phyloP scores from a whole-genome alignment of 2,888 invertebrate genomes.

The Phortica okadai region DNA sequence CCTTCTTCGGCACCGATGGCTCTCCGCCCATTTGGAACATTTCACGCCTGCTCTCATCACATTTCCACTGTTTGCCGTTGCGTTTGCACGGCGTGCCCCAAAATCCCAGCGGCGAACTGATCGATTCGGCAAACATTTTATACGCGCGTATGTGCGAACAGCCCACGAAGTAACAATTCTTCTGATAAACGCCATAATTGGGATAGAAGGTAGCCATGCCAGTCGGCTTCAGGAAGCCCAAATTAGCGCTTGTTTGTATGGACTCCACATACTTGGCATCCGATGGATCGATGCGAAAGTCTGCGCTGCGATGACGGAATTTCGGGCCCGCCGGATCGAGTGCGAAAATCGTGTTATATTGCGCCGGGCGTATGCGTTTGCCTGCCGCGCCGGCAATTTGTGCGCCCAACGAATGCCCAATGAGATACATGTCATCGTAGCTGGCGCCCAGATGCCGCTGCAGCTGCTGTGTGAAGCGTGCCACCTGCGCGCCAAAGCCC shows the following conservation, averaged over 20 bases:
- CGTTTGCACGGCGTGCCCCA: constrained; percentile 67
- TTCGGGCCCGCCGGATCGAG: constrained; percentile 75
- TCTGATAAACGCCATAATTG: constrained; percentile 72
- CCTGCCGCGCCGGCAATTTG: constrained; percentile 74
- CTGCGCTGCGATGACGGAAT: constrained; percentile 61
- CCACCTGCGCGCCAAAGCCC: constrained; percentile 64
- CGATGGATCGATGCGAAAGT: constrained; percentile 69
- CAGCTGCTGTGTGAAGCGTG: constrained; percentile 65
- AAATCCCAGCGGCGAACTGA: constrained; percentile 65
- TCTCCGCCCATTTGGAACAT: constrained; percentile 69
- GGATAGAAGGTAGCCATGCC: constrained; percentile 76
- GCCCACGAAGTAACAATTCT: constrained; percentile 65
- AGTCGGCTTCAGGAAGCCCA: constrained; percentile 70
- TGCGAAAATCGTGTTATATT: constrained; percentile 72
- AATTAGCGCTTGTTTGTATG: constrained; percentile 74
- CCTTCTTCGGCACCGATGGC: constrained; percentile 61
- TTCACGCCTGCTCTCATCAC: constrained; percentile 56
- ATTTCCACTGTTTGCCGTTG: constrained; percentile 59
- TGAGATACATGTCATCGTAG: constrained; percentile 63
- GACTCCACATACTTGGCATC: constrained; percentile 75
- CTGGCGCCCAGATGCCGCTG: constrained; percentile 48
- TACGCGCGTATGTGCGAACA: constrained; percentile 73
- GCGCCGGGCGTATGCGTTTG: constrained; percentile 59
- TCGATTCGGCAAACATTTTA: constrained; percentile 72
- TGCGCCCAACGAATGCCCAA: constrained; percentile 76